phyloP scores from a whole-genome alignment of 37 sponge, comb jelly and placozoan genomes.

The Crambe crambe region DNA sequence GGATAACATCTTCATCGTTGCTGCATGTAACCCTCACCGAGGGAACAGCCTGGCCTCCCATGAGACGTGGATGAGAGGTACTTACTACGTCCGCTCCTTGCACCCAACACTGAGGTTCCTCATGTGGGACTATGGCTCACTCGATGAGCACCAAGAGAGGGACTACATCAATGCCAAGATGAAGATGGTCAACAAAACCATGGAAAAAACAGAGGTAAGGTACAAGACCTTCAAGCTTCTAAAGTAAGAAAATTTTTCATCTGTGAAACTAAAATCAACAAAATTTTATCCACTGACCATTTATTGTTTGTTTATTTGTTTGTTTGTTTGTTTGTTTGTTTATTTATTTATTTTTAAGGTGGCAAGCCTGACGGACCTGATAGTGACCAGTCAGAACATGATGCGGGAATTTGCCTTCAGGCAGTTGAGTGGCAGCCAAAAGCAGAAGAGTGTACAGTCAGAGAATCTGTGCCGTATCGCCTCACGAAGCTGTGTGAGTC shows the following conservation, averaged over 20 bases:
- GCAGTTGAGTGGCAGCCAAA: constrained; percentile 34
- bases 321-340: no score
- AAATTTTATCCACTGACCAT: not conserved
- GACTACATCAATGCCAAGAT: constrained; percentile 85
- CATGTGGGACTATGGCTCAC: constrained; percentile 91
- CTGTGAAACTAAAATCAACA: not conserved
- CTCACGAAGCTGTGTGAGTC: constrained; percentile 78
- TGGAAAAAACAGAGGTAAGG: constrained; percentile 39
- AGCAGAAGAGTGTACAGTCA: not conserved
- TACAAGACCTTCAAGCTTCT: not conserved
- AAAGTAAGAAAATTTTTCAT: no score
- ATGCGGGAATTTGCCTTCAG: constrained; percentile 74
- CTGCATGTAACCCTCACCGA: constrained; percentile 95
- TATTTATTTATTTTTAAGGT: constrained; percentile 5
- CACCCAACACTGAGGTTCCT: constrained; percentile 85
- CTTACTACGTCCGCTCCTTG: constrained; percentile 81
- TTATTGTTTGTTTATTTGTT: no score
- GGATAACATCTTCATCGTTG: constrained; percentile 81
- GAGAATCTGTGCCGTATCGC: constrained; percentile 15
- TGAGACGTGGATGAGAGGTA: constrained; percentile 80
- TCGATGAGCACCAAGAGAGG: constrained; percentile 80
- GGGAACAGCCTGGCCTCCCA: constrained; percentile 78
- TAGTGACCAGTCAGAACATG: constrained; percentile 67
- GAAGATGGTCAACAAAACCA: constrained; percentile 53
- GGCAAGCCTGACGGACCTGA: constrained; percentile 61